Conservation (phyloP, 1,140 invertebrate genomes). For the Melitaea cinxia region DNA sequence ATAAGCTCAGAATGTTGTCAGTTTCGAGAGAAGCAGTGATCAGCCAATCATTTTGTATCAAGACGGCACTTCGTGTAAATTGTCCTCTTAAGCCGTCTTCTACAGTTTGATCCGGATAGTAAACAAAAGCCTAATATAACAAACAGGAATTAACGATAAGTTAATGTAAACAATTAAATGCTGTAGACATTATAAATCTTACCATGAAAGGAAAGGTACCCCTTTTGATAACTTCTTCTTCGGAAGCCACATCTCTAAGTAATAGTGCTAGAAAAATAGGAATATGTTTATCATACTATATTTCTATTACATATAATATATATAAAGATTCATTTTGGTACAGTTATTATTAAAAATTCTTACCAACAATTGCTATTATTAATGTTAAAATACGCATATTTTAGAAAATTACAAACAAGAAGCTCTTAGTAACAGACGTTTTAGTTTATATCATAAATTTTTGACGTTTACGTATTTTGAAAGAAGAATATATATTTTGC, state of each 20-base stretch:
- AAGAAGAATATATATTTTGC: conserved; percentile 61
- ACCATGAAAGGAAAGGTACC: conserved; percentile 66
- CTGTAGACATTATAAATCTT: conserved; percentile 13
- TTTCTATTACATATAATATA: background rate
- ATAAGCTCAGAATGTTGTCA: conserved; percentile 40
- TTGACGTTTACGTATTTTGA: conserved; percentile 60
- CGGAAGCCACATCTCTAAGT: conserved; percentile 39
- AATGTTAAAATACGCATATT: conserved; percentile 56
- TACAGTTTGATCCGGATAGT: conserved; percentile 61
- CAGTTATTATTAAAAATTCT: no score
- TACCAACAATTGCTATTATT: conserved; percentile 48
- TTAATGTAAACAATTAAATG: background rate
- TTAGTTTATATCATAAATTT: conserved; percentile 20
- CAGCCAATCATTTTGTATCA: conserved; percentile 61
- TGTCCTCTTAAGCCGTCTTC: conserved; percentile 43
- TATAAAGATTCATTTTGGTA: no score
- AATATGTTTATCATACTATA: background rate
- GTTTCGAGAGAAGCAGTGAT: conserved; percentile 55
- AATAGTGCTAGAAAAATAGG: conserved; percentile 16
- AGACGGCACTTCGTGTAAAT: conserved; percentile 54
- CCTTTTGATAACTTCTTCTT: conserved; percentile 54
- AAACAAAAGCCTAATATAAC: conserved; percentile 54
- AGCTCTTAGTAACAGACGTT: no score
- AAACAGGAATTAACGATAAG: background rate
- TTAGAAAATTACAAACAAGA: conserved; percentile 26